Base-by-base conservation (phyloP, 2,888 invertebrate genomes). In the Spodoptera picta region DNA sequence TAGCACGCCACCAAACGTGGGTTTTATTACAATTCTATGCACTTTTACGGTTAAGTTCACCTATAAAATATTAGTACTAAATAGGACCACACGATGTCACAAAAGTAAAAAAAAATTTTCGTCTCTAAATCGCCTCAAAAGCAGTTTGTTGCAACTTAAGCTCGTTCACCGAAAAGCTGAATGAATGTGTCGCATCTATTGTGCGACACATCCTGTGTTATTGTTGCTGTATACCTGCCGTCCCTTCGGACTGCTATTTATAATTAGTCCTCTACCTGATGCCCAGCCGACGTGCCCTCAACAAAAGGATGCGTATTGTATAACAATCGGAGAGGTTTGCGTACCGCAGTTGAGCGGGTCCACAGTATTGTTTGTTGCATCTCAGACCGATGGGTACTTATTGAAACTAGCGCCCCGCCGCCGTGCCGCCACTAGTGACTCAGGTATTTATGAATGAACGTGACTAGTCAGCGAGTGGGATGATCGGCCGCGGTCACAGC, bases 381-480 rank as follows among this genome's bases (percentile, higher is more conserved):
- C 87, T 85, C 75, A 67, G 74, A 69, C 73, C 64, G 50, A 71
- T 59, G 72, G 71, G 80, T 82, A 14, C 14, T 14, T 14, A 87
- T 87, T 87, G 83, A 89, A 85, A 83, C 84, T 83, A 83, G 81
- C 80, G 82, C 86, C 85, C 85, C 60, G 46, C 69, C 48, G 50
- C 46, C 70, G 60, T 56, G 76, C 80, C 83, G 71, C 69, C 81
- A 82, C 77, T 76, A 80, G 83, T 82, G 85, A 80, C 87, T 88
- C 89, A 92, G 92, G 92, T 94, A 94, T 94, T 93, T 93, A 94
- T 94, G 94, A 94, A 94, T 94, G 94, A 93, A 94, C 93, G 93
- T 92, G 94, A 89, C 90, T 90, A 87, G 83, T 87, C 78, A 87
- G 88, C 88, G 88, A 87, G 87, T 84, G 88, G 88, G 88, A 88